Percentiles rank a stretch among this genome's conserved stretches.
Conservation (phyloP, 2,797 vertebrate species). For the Onychomys arenicola region DNA sequence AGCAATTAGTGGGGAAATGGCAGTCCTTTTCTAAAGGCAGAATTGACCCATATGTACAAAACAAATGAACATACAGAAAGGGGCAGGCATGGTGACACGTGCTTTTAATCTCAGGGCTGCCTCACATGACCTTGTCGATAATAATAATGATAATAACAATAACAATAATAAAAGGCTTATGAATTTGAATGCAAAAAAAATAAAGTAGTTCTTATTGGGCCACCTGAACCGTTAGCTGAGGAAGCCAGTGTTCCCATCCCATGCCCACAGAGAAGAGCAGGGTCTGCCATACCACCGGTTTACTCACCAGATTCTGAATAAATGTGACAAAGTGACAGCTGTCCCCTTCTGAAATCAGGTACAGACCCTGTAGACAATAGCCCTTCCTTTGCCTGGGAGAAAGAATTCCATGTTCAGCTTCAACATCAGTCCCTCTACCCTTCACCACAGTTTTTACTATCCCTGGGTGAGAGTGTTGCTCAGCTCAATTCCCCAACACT, state of each 20-base stretch:
- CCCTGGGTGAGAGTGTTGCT: fast-evolving
- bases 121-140: no score
- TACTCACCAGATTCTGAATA: no score
- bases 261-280: background rate
- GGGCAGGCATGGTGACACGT: background rate
- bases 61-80: background rate
- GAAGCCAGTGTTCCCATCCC: fast-evolving
- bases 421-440: fast-evolving
- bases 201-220: background rate
- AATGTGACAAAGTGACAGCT: background rate
- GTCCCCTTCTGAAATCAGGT: background rate
- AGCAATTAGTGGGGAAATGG: background rate
- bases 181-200: background rate
- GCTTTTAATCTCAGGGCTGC: background rate
- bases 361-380: fast-evolving
- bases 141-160: no score
- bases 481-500: background rate
- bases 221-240: background rate
- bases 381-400: background rate
- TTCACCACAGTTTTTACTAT: fast-evolving
- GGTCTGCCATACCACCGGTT: background rate
- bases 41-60: background rate
- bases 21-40: background rate
- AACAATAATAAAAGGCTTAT: background rate
- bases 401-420: background rate